Base-by-base conservation (phyloP, 2,888 invertebrate species). In the Scaptomyza reducta region DNA sequence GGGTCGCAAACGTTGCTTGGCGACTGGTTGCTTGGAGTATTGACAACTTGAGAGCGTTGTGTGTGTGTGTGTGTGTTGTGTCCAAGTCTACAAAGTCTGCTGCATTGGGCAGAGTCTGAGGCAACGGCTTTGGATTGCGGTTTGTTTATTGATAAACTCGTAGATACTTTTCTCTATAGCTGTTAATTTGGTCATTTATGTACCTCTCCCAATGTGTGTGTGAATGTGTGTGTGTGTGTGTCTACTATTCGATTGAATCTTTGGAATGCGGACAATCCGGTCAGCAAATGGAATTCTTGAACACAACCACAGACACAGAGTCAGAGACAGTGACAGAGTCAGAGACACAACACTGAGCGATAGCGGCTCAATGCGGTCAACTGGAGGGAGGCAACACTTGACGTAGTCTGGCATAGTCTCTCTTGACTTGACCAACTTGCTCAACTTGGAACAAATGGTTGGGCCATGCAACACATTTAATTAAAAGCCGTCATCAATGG, bases 201-300 rank as follows among this genome's bases (percentile, higher is more conserved):
- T 76, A 65, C 72, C 69, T 59, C 63, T 62, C 29, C 13, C 38
- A 31, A 31, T 50, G n/a, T 64, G 9, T 46, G 6, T 11, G 40
- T 50, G 47, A 63, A 27, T 54, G 47, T 60, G 46, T 67, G 60
- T 67, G 47, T 77, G 31, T 57, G 59, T 77, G 62, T 70, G 56
- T 61, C 65, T 73, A 77, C 77, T 73, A 78, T 81, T 79, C 84
- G 86, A 84, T 88, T 79, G 80, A 87, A 82, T 86, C 77, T 74
- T 59, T 79, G 90, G 89, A 89, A 89, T 89, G 89, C 88, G 90
- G 89, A 88, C 88, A 90, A 90, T 89, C 89, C 87, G 85, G 89
- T 89, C 85, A 77, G 77, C 79, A 80, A 86, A 86, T 89, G 88
- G 87, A 86, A 88, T 89, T 88, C 87, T 88, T 80, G 79, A 74